These are phyloP conservation scores for Laothoe populi DNA, from an alignment of 2,888 invertebrate genomes.

Conservation along the genomic window DNA sequence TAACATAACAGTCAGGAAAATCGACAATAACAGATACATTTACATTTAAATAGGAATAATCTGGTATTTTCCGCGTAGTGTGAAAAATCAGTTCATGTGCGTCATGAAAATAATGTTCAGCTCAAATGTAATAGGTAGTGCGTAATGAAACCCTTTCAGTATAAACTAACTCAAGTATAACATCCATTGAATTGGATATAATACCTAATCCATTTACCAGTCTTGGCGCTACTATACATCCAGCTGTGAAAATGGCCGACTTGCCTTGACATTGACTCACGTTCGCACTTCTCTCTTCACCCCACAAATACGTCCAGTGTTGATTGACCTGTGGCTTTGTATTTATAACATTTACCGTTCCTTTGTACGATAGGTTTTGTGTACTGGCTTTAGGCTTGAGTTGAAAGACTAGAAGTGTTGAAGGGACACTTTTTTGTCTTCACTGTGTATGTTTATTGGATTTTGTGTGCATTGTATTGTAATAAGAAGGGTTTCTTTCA, in stretches of 20 bases:
- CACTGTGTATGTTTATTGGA: conserved; percentile 11
- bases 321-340: background rate
- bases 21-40: too few species aligned
- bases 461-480: background rate
- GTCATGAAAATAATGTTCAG: background rate
- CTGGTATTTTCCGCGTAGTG: too few species aligned
- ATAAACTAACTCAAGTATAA: background rate
- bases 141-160: background rate
- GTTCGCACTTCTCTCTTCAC: conserved; percentile 8
- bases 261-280: conserved; percentile 22
- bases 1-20: too few species aligned
- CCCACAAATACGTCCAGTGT: background rate
- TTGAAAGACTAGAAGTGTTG: conserved; percentile 16
- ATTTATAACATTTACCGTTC: background rate
- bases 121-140: background rate
- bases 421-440: conserved; percentile 21
- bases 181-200: conserved; percentile 5
- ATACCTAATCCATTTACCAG: conserved; percentile 8
- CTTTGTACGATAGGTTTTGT: background rate
- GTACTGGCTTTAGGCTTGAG: conserved; percentile 6
- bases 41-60: too few species aligned
- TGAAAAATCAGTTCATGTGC: too few species aligned
- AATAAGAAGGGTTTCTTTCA: background rate
- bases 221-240: conserved; percentile 2
- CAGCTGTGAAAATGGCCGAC: conserved; percentile 8